Evolutionary conservation across 37 sponge, comb jelly and placozoan genomes (phyloP).

Genomic region (Haliclona indistincta): DNA sequence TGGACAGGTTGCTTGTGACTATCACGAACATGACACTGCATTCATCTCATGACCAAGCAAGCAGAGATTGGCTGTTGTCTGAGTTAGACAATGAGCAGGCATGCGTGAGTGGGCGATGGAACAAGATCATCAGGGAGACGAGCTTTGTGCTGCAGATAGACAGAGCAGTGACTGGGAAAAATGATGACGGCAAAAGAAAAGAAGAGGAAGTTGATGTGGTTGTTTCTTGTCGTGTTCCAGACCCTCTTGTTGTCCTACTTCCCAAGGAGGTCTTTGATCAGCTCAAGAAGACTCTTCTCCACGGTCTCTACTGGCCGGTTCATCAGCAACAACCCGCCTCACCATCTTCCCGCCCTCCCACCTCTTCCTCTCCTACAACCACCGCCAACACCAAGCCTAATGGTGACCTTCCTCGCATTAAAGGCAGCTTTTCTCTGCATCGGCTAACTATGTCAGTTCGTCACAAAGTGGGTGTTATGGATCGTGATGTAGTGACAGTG

Average conservation of each 20-base stretch:
- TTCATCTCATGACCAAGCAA: constrained; percentile 40
- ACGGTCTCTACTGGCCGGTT: constrained; percentile 23
- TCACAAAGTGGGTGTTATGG: constrained; percentile 32
- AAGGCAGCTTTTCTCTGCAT: constrained; percentile 63
- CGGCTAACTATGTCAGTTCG: constrained; percentile 61
- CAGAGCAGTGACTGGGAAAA: constrained; percentile 1
- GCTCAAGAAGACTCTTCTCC: constrained; percentile 42
- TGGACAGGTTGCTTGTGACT: constrained; percentile 27
- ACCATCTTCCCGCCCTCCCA: not conserved
- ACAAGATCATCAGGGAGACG: constrained; percentile 56
- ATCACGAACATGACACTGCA: constrained; percentile 53
- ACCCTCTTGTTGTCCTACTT: constrained; percentile 39
- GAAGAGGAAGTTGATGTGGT: constrained; percentile 16
- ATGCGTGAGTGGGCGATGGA: constrained; percentile 16
- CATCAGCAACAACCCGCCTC: not conserved
- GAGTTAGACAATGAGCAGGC: not conserved
- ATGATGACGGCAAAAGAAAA: not conserved
- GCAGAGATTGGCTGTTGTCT: constrained; percentile 41
- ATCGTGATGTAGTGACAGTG: constrained; percentile 57
- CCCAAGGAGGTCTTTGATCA: constrained; percentile 77
- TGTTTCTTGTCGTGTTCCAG: constrained; percentile 30
- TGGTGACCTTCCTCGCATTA: constrained; percentile 20
- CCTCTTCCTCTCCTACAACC: not conserved
- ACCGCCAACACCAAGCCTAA: not conserved
- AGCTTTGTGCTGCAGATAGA: constrained; percentile 41